A percentile compares a stretch with the other conserved stretches of the same genome.
These are phyloP conservation scores for Emberiza fucata DNA, from an alignment of 2,113 vertebrate species.

Conservation along the genomic window DNA sequence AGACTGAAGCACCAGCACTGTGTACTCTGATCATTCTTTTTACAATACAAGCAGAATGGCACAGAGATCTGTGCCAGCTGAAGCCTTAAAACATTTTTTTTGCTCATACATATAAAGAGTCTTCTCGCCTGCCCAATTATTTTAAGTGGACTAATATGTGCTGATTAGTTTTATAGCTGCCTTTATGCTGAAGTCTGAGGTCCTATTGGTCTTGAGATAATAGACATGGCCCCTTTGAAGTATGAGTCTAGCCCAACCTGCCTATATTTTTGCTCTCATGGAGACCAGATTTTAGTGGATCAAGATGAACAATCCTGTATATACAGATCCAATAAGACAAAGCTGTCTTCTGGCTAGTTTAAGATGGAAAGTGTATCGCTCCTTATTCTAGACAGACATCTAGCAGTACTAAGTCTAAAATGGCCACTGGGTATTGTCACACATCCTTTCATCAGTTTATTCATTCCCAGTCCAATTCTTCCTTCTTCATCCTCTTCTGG, in stretches of 20 bases:
- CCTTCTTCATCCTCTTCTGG: background rate
- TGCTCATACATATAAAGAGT: background rate
- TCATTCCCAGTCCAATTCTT: background rate
- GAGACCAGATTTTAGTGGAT: background rate
- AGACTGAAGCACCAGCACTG: fast-evolving
- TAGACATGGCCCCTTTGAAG: background rate
- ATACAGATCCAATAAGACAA: background rate
- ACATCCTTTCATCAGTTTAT: background rate
- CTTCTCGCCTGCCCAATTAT: background rate
- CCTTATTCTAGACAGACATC: background rate
- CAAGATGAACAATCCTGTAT: background rate
- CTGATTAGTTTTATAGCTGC: background rate
- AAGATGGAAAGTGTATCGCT: background rate
- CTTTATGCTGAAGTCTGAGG: background rate
- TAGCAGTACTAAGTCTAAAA: background rate
- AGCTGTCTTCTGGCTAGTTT: background rate
- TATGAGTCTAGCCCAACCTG: background rate
- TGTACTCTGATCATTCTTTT: background rate
- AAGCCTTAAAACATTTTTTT: background rate
- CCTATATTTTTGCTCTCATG: background rate
- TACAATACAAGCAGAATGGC: background rate
- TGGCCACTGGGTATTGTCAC: background rate
- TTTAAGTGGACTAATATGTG: background rate
- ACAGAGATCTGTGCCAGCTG: background rate
- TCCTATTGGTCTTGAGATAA: background rate